Percentiles rank a stretch among this genome's conserved stretches.
Conservation (phyloP, 2,888 invertebrate species). For the Netelia inedita region DNA sequence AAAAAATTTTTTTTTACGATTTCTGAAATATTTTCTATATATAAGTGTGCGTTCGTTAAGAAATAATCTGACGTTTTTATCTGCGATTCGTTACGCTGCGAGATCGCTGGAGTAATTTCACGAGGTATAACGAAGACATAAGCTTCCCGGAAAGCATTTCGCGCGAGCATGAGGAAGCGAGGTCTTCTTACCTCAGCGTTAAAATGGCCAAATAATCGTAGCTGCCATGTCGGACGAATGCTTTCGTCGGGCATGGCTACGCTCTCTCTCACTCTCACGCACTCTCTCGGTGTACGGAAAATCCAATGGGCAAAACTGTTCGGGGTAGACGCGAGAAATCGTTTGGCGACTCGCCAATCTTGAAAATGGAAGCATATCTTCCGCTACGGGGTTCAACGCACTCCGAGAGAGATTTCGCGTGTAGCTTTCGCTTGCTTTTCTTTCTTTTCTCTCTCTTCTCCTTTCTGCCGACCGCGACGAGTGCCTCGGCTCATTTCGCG, state of each 20-base stretch:
- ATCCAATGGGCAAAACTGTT: conserved; percentile 65
- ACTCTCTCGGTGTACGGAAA: conserved; percentile 38
- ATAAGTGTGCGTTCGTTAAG: neutral
- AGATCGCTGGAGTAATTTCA: conserved; percentile 9
- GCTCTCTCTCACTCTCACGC: no score
- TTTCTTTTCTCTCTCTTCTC: conserved; percentile 45
- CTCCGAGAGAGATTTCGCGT: conserved; percentile 56
- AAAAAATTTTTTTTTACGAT: neutral
- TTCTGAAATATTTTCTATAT: neutral
- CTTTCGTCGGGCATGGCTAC: conserved; percentile 10
- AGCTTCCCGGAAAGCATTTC: conserved; percentile 3
- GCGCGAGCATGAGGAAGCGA: conserved; percentile 52
- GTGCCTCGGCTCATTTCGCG: conserved; percentile 60
- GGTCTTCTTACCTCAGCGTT: conserved; percentile 61
- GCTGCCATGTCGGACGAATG: conserved; percentile 32
- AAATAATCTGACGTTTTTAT: neutral
- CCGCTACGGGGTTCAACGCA: conserved; percentile 80
- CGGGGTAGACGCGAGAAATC: conserved; percentile 72
- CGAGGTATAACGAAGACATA: conserved; percentile 25
- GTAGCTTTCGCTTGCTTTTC: conserved; percentile 63
- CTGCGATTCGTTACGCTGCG: conserved; percentile 6
- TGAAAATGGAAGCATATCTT: conserved; percentile 84
- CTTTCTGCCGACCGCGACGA: conserved; percentile 44
- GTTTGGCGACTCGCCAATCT: conserved; percentile 81
- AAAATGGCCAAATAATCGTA: conserved; percentile 62